These are phyloP conservation scores for Coracias cyanogaster DNA, from an alignment of 2,797 vertebrate species.

Conservation along the genomic window DNA sequence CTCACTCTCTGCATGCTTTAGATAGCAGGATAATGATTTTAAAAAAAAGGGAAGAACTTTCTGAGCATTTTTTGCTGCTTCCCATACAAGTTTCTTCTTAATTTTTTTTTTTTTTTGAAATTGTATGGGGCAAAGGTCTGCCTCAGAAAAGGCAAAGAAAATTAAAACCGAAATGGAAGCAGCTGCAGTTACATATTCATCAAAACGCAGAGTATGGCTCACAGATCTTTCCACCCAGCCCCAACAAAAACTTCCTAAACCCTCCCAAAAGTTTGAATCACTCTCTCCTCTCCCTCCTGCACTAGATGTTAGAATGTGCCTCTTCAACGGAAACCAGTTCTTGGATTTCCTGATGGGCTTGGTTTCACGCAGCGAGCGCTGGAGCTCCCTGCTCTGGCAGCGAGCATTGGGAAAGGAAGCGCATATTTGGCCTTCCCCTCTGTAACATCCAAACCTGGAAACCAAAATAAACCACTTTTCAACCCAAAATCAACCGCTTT, in stretches of 20 bases:
- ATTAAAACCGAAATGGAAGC: neutral
- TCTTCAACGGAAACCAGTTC: neutral
- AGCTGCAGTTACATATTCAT: neutral
- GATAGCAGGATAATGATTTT: neutral
- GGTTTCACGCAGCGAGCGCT: neutral
- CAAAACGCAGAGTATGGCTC: neutral
- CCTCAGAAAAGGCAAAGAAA: neutral
- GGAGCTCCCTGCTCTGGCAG: neutral
- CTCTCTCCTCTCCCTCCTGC: neutral
- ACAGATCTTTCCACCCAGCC: neutral
- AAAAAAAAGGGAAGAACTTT: neutral
- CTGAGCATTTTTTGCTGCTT: neutral
- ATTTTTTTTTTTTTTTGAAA: too few relatives aligned
- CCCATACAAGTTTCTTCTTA: neutral
- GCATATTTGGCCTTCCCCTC: neutral
- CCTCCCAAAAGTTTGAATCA: neutral
- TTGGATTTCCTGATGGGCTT: neutral
- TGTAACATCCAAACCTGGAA: neutral
- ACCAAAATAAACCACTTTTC: neutral
- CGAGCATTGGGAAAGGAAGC: neutral
- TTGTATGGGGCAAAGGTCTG: neutral
- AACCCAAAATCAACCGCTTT: neutral
- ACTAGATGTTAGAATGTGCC: neutral
- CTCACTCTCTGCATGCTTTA: neutral
- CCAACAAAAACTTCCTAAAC: conserved; percentile 12